Percentiles rank a stretch among this genome's conserved stretches.
Evolutionary conservation across 2,797 vertebrate genomes (phyloP).

Genomic region (Scolopax bukidnonensis): DNA sequence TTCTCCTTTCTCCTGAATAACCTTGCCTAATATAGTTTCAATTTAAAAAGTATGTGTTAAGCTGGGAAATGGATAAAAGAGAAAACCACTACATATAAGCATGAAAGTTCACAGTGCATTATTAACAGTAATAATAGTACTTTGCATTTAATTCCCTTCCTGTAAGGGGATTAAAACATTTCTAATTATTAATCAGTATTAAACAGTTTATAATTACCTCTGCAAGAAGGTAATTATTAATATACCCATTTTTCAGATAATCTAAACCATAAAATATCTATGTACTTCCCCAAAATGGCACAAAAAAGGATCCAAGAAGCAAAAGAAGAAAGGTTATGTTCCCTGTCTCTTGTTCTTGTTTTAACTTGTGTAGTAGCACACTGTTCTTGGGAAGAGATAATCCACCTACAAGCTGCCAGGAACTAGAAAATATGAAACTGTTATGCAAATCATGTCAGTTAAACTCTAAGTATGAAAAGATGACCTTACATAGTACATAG

Average conservation of each 20-base stretch:
- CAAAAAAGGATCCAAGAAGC: not conserved
- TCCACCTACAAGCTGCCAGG: not conserved
- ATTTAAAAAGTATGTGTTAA: constrained; percentile 15
- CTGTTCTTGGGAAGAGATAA: not conserved
- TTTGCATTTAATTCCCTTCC: constrained; percentile 55
- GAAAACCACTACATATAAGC: not conserved
- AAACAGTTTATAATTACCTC: constrained; percentile 59
- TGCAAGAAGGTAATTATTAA: constrained; percentile 53
- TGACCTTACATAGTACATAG: not conserved
- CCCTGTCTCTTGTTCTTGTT: not conserved
- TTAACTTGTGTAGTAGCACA: not conserved
- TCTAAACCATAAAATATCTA: constrained; percentile 9
- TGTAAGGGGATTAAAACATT: constrained; percentile 60
- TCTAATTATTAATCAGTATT: constrained; percentile 65
- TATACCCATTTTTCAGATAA: constrained; percentile 31
- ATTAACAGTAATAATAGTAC: constrained; percentile 46
- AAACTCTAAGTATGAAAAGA: not conserved
- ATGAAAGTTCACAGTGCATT: constrained; percentile 40
- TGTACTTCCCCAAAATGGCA: not conserved
- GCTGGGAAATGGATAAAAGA: constrained; percentile 25
- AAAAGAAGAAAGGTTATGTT: not conserved
- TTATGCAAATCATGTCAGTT: not conserved
- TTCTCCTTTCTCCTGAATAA: constrained; percentile 35
- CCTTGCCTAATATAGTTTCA: constrained; percentile 36
- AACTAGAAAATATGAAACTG: not conserved